Evolutionary conservation across 2,797 vertebrate genomes (phyloP).

Genomic region (Ctenosaura bakeri): DNA sequence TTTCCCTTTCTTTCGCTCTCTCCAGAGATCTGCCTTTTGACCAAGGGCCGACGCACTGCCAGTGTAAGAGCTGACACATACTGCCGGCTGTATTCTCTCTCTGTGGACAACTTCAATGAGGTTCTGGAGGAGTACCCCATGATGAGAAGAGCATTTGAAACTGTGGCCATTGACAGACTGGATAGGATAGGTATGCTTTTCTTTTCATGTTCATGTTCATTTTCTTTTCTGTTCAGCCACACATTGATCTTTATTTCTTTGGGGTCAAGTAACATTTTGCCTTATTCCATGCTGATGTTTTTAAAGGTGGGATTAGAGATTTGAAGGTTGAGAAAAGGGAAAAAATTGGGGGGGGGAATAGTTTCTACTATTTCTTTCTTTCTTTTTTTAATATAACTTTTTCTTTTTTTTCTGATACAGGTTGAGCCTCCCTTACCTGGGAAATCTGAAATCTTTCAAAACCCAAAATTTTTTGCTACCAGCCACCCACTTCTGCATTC

Average conservation of each 20-base stretch:
- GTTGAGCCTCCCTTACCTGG: too few relatives aligned
- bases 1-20: conserved; percentile 57
- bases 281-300: neutral
- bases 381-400: too few relatives aligned
- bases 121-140: conserved; percentile 98
- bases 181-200: conserved; percentile 94
- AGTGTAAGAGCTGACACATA: conserved; percentile 98
- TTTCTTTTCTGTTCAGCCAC: neutral
- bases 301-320: neutral
- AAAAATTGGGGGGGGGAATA: neutral
- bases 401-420: too few relatives aligned
- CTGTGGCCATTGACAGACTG: conserved; percentile 94
- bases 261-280: neutral
- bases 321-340: too few relatives aligned
- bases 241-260: neutral
- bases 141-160: conserved; percentile 99
- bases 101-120: conserved; percentile 99
- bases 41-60: conserved; percentile 95
- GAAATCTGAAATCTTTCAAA: too few relatives aligned
- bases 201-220: neutral
- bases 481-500: too few relatives aligned
- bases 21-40: conserved; percentile 96
- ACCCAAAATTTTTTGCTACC: too few relatives aligned
- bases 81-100: conserved; percentile 97
- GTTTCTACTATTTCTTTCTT: too few relatives aligned